Base-by-base conservation (phyloP, 2,113 vertebrate species). In the Atlantisia rogersi region DNA sequence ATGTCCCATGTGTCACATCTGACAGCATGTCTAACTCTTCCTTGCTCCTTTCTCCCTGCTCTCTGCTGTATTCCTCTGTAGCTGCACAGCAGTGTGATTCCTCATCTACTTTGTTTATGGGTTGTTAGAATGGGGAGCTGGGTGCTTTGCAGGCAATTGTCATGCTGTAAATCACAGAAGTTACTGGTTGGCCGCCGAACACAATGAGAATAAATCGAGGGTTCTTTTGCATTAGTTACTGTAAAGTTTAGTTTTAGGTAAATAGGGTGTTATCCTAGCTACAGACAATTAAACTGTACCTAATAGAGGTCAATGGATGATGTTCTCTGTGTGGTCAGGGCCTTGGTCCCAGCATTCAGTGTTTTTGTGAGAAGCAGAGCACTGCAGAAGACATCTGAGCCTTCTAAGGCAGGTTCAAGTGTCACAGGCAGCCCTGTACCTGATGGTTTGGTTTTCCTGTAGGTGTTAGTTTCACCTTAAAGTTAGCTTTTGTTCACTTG, bases 71-170 rank as follows among this genome's bases (percentile, higher is more conserved):
- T 35, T 48, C 22, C 3, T 21, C 8, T 63, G 70, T 29, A 56
- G 55, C 65, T 64, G 70, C 24, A 24, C 44, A 8, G 16, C 25
- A 4, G 55, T 6, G 55, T 9, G 31, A 37, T 50, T 70, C 48
- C 28, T 44, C 11, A 29, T 52, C 48, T 64, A 28, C 24, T 53
- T 35, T 0, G 1, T 46, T 22, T 31, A 14, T 9, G 19, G 53
- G 15, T 40, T 19, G 32, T 56, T 56, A 37, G 62, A 32, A 67
- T 2, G 4, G 69, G 48, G 21, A 46, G 52, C 35, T 0, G 0
- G 12, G 6, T 37, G 35, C 48, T 70, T 64, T 53, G 8, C 53
- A n/a, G 80, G 63, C 59, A 50, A 17, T 32, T 63, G 22, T 28
- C 11, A 1, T 56, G 67, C 37, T 77, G 19, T 28, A 20, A 28